Base-by-base conservation (phyloP, 2,113 vertebrate genomes). In the Charina bottae region DNA sequence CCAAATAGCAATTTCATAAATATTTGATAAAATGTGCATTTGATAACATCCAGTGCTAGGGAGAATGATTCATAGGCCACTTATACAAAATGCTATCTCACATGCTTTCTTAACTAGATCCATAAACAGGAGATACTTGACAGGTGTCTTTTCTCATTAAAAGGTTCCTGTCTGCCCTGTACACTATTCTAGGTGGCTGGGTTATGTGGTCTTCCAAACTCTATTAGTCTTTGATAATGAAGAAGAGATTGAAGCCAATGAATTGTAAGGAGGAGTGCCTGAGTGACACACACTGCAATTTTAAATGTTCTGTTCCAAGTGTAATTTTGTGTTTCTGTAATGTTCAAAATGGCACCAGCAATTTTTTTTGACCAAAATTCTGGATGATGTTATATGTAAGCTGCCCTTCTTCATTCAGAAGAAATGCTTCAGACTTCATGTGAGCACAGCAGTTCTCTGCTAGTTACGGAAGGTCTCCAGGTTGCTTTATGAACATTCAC, bases 251-350 rank as follows among this genome's bases (percentile, higher is more conserved):
- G 55, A 13, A 26, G 58, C 23, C 11, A 54, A 9, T 37, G 58
- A 19, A 21, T 2, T 46, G 7, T 37, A 46, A 53, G 9, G 24
- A 46, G 1, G 9, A 24, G 89, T 91, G 49, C 64, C n/a, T 7
- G 89, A 28, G 24, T 42, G 2, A 13, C 21, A 78, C 64, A 90
- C 33, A 23, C 56, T 86, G 89, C 92, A 37, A 95, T 94, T 91
- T 91, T 54, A 78, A 83, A 90, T 53, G 59, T n/a, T n/a, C 46
- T 93, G 60, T 54, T 95, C 87, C 33, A 88, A 90, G 0, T 13
- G 17, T 24, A 92, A 33, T 46, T 6, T 13, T 49, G 60, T 26
- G 42, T 91, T 94, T 85, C n/a, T 92, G 90, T 91, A 56, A 23
- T 53, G 24, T 56, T 89, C 87, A 83, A 10, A 60, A 54, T 54